Base-by-base conservation (phyloP, 2,113 vertebrate species). In the Vulpes vulpes region DNA sequence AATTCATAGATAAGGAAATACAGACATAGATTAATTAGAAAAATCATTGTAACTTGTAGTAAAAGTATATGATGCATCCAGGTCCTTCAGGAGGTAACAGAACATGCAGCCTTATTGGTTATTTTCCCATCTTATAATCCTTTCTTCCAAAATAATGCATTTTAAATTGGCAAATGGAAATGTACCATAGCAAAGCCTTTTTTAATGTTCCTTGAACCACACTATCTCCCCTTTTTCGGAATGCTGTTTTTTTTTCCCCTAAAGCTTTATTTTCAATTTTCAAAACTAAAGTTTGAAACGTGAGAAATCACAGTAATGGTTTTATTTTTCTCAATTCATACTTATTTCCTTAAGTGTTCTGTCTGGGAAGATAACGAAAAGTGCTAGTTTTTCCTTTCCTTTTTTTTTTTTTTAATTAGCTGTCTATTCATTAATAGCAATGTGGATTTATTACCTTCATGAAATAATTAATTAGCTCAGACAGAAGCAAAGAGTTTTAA, bases 381-480 rank as follows among this genome's bases (percentile, higher is more conserved):
- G 22, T 67, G 30, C 11, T 93, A 8, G 59, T 89, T 95, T 93
- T 96, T 30, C 51, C 38, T 49, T 76, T 17, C 7, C 25, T 25
- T 71, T 35, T 69, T 17, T 65, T 76, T 76, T 27, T 57, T 88
- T 71, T 86, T n/a, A 35, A 83, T 94, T 25, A 71, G 80, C 86
- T 92, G 19, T 96, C 22, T 65, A 20, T 73, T 95, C 64, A 85
- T 95, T 97, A 92, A 87, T 67, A 96, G 35, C 53, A 35, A 5
- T 76, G 32, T 51, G 38, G 78, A 85, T 90, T 92, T 94, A 89
- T 92, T 93, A 71, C 27, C 43, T 76, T 87, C 89, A 23, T 92
- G n/a, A 89, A 95, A 78, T 95, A 89, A 96, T 91, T 96, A 90
- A 95, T 92, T 96, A 96, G 22, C 43, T 60, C 12, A 71, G 38